These are phyloP conservation scores for Buphagus erythrorhynchus DNA, from an alignment of 2,797 vertebrate species.

Conservation along the genomic window DNA sequence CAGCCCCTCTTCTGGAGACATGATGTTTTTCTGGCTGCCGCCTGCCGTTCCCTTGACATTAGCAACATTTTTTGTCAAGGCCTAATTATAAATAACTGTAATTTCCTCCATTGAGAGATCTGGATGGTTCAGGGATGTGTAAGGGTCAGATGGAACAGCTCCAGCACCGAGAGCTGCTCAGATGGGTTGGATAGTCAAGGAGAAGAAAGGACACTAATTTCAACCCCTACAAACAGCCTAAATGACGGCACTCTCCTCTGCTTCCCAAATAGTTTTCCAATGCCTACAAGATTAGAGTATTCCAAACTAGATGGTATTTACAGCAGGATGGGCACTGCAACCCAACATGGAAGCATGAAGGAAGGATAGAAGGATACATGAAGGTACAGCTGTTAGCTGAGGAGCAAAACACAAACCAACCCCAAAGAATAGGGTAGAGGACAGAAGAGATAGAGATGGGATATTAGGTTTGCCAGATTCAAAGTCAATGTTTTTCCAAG, in stretches of 20 bases:
- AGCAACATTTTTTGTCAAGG: constrained; percentile 59
- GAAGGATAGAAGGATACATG: background rate
- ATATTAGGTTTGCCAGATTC: background rate
- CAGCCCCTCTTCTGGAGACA: constrained; percentile 64
- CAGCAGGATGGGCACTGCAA: background rate
- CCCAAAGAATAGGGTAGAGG: background rate
- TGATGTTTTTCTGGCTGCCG: constrained; percentile 61
- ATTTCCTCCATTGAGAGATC: constrained; percentile 56
- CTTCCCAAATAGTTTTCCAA: background rate
- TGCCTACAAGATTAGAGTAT: background rate
- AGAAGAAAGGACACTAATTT: background rate
- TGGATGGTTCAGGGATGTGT: background rate
- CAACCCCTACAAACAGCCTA: background rate
- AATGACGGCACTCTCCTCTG: background rate
- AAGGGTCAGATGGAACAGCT: background rate
- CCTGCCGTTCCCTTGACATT: constrained; percentile 61
- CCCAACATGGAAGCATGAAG: background rate
- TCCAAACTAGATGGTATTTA: background rate
- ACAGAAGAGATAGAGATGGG: background rate
- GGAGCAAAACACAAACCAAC: background rate
- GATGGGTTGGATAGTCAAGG: background rate
- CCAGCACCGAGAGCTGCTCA: background rate
- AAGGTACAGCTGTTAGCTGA: background rate
- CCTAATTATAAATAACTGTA: constrained; percentile 68
- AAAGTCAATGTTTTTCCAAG: background rate